Base-by-base conservation (phyloP, 2,888 invertebrate genomes). In the Drepanosiphum platanoidis region DNA sequence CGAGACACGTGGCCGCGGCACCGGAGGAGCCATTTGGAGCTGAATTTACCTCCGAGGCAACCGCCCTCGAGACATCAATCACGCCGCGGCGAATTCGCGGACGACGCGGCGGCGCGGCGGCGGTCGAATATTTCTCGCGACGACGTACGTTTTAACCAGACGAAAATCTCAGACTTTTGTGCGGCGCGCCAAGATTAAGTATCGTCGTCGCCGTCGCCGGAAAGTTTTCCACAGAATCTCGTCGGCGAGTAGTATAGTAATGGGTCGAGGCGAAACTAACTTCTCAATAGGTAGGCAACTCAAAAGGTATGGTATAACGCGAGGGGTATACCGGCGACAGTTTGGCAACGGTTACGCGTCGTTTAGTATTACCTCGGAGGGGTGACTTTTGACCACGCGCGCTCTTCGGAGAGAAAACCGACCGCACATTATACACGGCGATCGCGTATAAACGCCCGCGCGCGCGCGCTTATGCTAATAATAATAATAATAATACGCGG, bases 261-360 rank as follows among this genome's bases (percentile, higher is more conserved):
- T 78, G 22, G 78, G 78, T 64, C 30, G 78, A 71, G 71, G 81
- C 27, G n/a, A 52, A 81, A 81, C 70, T 58, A 71, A 71, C 58
- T 81, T 81, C 71, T 71, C 81, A 58, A 71, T 81, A n/a, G n/a
- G n/a, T n/a, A n/a, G n/a, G n/a, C n/a, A 61, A 71, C 71, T 58
- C 58, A 70, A n/a, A 58, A 58, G 68, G 80, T 68, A 80, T 58
- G 71, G 71, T 58, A 58, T 30, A 61, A 52, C 9, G 22, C 30
- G 36, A 30, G 4, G 70, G 27, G 5, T 22, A 32, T 71, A 58
- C 61, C 22, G 39, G 81, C 30, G 81, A 81, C 81, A 81, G 81
- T 81, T 81, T 72, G 58, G 58, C 61, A 71, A 81, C 71, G 71
- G 71, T 81, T 81, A 81, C 71, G 61, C 5, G 68, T 52, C 81